Conservation (phyloP, 2,888 invertebrate species). For the Temnothorax ravouxi region DNA sequence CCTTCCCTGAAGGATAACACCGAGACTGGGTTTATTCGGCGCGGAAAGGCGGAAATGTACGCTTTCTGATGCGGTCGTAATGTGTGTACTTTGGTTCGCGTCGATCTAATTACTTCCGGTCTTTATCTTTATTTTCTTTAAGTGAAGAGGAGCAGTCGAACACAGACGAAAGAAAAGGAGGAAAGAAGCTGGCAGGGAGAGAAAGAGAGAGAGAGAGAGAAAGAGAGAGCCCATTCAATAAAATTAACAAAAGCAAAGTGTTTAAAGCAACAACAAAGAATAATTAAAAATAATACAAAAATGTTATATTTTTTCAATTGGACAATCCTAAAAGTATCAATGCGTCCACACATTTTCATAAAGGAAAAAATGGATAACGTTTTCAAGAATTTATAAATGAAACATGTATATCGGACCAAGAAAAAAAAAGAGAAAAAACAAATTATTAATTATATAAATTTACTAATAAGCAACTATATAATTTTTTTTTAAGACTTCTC, state of each 20-base stretch:
- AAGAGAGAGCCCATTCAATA: background rate
- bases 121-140: background rate
- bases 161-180: background rate
- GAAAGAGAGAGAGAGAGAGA: background rate
- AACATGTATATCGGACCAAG: background rate
- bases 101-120: background rate
- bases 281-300: background rate
- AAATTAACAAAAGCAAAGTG: background rate
- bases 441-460: background rate
- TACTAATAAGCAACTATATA: background rate
- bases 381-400: background rate
- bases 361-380: background rate
- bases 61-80: constrained; percentile 11
- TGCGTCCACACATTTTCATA: background rate
- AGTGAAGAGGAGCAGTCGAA: background rate
- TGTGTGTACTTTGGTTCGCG: background rate
- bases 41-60: constrained; percentile 38
- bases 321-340: background rate
- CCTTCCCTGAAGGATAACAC: constrained; percentile 5
- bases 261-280: background rate
- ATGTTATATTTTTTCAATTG: background rate
- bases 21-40: constrained; percentile 5
- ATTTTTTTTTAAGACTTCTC: background rate
- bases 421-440: background rate
- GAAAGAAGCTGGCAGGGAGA: background rate